These are phyloP conservation scores for Myotis findleyi DNA, from an alignment of 2,797 vertebrate genomes.

Conservation along the genomic window DNA sequence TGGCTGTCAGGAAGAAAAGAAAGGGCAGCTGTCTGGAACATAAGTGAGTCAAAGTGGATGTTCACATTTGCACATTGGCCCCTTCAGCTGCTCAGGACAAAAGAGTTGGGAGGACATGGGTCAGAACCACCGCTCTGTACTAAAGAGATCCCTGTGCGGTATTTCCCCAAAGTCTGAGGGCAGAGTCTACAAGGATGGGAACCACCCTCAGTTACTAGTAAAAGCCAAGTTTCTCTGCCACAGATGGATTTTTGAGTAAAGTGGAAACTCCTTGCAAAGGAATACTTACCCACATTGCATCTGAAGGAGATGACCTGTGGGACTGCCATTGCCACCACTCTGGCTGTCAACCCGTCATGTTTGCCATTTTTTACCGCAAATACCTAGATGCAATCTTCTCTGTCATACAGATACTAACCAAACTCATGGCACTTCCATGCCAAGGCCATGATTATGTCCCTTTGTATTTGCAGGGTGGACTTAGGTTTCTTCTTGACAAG, in stretches of 20 bases:
- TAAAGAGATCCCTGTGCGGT: not conserved
- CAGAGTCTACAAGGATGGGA: not conserved
- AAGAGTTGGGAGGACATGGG: not conserved
- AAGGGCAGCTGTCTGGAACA: not conserved
- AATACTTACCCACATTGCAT: not conserved
- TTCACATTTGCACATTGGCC: not conserved
- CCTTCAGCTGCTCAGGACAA: not conserved
- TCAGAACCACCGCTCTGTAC: not conserved
- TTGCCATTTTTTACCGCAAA: not conserved
- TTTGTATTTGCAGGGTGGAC: not conserved
- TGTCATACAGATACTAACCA: not conserved
- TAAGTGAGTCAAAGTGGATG: not conserved
- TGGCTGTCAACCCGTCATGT: not conserved
- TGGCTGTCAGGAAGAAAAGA: not conserved
- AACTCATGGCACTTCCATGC: not conserved
- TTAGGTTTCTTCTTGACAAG: not conserved
- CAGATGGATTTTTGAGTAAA: not conserved
- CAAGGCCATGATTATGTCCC: not conserved
- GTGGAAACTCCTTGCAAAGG: not conserved
- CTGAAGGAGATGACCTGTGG: not conserved
- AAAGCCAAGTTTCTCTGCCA: not conserved
- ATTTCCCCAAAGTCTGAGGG: not conserved
- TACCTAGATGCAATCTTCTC: not conserved
- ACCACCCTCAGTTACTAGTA: not conserved
- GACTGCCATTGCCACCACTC: not conserved